Conservation (phyloP, 64 coral and sea anemone genomes). For the Montipora efflorescens region DNA sequence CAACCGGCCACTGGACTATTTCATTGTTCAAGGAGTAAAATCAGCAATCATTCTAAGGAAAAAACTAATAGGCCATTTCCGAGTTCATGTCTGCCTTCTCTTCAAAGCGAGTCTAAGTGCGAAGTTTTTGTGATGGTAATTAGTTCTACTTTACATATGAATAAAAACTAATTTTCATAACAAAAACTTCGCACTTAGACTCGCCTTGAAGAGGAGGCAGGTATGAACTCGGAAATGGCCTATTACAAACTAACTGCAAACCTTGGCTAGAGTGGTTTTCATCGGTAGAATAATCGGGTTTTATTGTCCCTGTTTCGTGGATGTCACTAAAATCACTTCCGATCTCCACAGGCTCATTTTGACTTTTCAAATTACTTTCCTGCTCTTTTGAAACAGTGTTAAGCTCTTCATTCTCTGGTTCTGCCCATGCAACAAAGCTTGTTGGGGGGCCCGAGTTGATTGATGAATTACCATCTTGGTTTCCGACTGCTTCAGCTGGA, state of each 20-base stretch:
- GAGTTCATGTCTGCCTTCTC: no score
- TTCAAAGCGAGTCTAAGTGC: no score
- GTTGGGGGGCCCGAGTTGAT: background rate
- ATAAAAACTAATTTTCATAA: no score
- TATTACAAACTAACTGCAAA: background rate
- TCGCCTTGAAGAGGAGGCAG: no score
- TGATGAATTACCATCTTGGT: background rate
- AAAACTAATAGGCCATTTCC: no score
- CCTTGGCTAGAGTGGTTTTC: background rate
- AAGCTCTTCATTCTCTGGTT: slow-evolving; percentile 4
- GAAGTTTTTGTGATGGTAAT: no score
- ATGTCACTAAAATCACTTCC: background rate
- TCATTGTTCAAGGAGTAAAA: no score
- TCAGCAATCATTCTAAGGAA: no score
- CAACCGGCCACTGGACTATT: no score
- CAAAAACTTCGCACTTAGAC: no score
- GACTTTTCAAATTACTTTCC: background rate
- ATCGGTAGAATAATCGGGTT: background rate
- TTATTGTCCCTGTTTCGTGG: background rate
- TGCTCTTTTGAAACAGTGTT: background rate
- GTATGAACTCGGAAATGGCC: background rate
- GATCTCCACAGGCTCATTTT: background rate
- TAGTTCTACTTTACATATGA: no score
- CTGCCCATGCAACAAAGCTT: slow-evolving; percentile 52
- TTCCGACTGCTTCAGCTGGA: background rate